Base-by-base conservation (phyloP, 2,797 vertebrate genomes). In the Harpagifer antarcticus region DNA sequence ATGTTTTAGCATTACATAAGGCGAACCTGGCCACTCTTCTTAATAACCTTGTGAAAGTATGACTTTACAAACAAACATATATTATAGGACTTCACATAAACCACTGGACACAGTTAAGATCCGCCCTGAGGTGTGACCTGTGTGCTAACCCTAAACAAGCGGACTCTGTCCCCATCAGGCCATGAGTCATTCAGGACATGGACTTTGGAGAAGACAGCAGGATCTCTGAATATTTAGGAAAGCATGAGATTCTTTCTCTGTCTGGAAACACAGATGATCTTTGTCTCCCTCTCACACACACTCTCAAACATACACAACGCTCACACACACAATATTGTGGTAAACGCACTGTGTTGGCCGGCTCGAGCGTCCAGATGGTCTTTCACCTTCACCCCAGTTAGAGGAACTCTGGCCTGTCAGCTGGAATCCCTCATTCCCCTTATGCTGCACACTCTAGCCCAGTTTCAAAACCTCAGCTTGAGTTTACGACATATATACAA, bases 281-380 rank as follows among this genome's bases (percentile, higher is more conserved):
- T 79, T 86, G 58, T 81, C 19, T 58, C 60, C 10, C 19, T 43
- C 55, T 60, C 15, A 12, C 8, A 47, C 66, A 53, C 14, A 12
- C 78, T 74, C 40, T 43, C 55, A 19, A 65, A 57, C 55, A 61
- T 4, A 48, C 77, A 81, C 33, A 37, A 37, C 37, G 33, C 55
- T 60, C 14, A 12, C 4, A 48, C 77, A 81, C 65, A 50, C 74
- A 84, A 3, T 76, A 63, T 70, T 20, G 63, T 60, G 7, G 54
- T 56, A 45, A 84, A 73, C 53, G 65, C 59, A 23, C 48, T 4
- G 53, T 55, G 76, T 84, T 87, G 80, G 82, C 83, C 10, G 14
- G 31, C 59, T 63, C 27, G n/a, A 37, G 23, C 47, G 64, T 79
- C 77, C 89, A 92, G 82, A 91, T 89, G 86, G 82, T 83, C 78